These are phyloP conservation scores for Crossaster papposus DNA, from an alignment of 53 echinoderm and acorn worm species.

Conservation along the genomic window DNA sequence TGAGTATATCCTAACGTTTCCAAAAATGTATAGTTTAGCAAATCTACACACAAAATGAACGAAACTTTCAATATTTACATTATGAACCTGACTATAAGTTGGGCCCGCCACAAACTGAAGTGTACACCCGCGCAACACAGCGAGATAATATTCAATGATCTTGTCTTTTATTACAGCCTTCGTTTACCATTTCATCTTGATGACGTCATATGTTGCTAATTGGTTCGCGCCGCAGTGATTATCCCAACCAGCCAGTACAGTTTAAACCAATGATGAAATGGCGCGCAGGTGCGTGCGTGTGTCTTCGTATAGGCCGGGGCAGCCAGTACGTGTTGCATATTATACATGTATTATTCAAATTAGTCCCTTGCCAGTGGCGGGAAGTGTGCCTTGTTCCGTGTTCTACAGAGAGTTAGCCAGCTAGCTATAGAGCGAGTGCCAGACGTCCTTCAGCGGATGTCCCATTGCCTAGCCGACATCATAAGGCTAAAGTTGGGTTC, in stretches of 20 bases:
- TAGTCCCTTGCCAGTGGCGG: conserved; percentile 27
- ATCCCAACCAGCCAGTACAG: background rate
- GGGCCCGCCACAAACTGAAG: background rate
- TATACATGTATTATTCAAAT: conserved; percentile 60
- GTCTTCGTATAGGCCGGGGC: background rate
- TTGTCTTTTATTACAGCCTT: background rate
- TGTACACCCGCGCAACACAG: background rate
- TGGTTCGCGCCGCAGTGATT: background rate
- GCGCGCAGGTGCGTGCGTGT: background rate
- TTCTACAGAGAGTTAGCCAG: conserved; percentile 13
- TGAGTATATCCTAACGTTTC: too few relatives aligned
- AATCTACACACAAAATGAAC: too few relatives aligned
- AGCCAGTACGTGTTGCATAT: conserved; percentile 20
- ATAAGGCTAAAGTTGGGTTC: conserved; percentile 20
- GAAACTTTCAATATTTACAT: too few relatives aligned
- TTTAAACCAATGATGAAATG: background rate
- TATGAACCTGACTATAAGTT: too few relatives aligned
- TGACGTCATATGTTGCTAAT: background rate
- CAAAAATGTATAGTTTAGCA: too few relatives aligned
- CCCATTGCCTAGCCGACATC: conserved; percentile 35
- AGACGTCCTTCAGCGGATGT: conserved; percentile 16
- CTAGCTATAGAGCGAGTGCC: conserved; percentile 4
- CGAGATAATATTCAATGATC: background rate
- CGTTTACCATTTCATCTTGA: background rate
- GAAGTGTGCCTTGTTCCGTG: conserved; percentile 15